phyloP scores from a whole-genome alignment of 2,888 invertebrate genomes.

The Adelphocoris suturalis region DNA sequence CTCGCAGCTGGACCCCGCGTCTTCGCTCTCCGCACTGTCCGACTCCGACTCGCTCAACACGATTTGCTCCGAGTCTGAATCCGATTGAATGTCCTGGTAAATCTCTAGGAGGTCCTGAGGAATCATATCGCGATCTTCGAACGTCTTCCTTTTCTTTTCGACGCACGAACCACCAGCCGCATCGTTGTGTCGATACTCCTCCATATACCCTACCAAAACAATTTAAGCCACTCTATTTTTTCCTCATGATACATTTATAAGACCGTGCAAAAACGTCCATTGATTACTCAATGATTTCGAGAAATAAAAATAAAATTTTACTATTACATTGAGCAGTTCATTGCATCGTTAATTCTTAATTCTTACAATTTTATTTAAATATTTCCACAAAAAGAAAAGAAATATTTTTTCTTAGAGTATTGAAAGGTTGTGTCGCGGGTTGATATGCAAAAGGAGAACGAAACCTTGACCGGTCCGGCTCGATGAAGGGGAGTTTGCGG shows the following conservation, averaged over 20 bases:
- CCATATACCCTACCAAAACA: constrained; percentile 24
- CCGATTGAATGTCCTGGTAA: constrained; percentile 69
- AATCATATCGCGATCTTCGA: constrained; percentile 62
- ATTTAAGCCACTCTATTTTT: background rate
- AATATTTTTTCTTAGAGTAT: background rate
- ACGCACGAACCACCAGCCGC: constrained; percentile 52
- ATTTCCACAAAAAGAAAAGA: too few species aligned
- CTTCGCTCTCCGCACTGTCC: constrained; percentile 63
- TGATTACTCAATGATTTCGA: too few species aligned
- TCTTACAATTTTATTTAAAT: background rate
- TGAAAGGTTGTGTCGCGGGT: background rate
- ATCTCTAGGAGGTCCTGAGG: constrained; percentile 71
- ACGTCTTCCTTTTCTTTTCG: constrained; percentile 39
- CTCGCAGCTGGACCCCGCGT: constrained; percentile 67
- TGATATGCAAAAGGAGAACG: background rate
- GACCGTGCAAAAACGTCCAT: too few species aligned
- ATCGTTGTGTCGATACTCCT: constrained; percentile 21
- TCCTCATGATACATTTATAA: too few species aligned
- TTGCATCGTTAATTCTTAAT: background rate
- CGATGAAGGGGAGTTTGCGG: constrained; percentile 43
- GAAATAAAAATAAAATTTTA: too few species aligned
- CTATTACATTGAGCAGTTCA: background rate
- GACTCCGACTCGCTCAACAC: constrained; percentile 68
- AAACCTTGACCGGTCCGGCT: constrained; percentile 41
- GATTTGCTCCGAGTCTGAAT: constrained; percentile 66